Evolutionary conservation across 2,888 invertebrate species (phyloP).

Genomic region (Diaprepes abbreviatus): DNA sequence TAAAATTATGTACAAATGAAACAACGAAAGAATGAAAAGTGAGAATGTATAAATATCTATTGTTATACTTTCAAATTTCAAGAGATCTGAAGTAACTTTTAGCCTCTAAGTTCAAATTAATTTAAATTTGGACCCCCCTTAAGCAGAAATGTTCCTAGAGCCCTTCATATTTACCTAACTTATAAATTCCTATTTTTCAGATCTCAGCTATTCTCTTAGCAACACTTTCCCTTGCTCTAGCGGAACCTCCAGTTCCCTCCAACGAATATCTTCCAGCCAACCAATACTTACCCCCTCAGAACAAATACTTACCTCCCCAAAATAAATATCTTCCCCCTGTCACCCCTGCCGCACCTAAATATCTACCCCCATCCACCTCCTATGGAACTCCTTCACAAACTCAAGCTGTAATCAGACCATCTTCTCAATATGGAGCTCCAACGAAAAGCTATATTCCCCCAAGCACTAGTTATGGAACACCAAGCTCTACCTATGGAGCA

Average conservation of each 20-base stretch:
- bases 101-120: too few relatives aligned
- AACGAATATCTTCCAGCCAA: constrained; percentile 63
- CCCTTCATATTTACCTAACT: too few relatives aligned
- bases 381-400: constrained; percentile 51
- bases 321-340: constrained; percentile 52
- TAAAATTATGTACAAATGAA: too few relatives aligned
- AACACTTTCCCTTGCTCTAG: constrained; percentile 58
- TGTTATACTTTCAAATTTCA: too few relatives aligned
- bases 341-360: constrained; percentile 59
- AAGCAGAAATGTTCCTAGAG: too few relatives aligned
- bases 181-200: constrained; percentile 52
- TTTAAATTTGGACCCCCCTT: too few relatives aligned
- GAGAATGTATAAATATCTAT: too few relatives aligned
- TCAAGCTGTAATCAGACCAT: constrained; percentile 58
- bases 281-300: constrained; percentile 57
- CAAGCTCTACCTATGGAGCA: constrained; percentile 53
- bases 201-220: constrained; percentile 56
- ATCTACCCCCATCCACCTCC: constrained; percentile 52
- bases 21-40: too few relatives aligned
- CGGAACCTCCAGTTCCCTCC: constrained; percentile 65
- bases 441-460: constrained; percentile 52
- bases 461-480: constrained; percentile 53
- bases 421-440: constrained; percentile 58
- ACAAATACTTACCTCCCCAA: constrained; percentile 57
- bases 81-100: too few relatives aligned